A percentile compares a stretch with the other conserved stretches of the same genome.
These are phyloP conservation scores for Cariama cristata DNA, from an alignment of 2,113 vertebrate species.

Conservation along the genomic window DNA sequence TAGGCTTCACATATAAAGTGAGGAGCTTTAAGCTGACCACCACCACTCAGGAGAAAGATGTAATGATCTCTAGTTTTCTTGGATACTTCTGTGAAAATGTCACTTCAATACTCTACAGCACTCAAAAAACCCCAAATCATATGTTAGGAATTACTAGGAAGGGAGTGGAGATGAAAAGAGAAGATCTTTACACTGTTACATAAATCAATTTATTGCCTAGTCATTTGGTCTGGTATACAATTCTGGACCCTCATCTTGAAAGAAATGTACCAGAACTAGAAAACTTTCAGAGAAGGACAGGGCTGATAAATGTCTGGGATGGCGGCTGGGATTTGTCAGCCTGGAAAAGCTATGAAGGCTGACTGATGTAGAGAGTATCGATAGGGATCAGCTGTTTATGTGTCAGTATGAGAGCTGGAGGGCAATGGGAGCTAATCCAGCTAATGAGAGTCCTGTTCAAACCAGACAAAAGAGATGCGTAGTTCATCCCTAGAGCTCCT, in stretches of 20 bases:
- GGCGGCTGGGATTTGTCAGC: not conserved
- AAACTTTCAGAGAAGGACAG: not conserved
- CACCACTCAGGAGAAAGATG: not conserved
- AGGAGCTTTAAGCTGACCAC: not conserved
- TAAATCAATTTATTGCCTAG: not conserved
- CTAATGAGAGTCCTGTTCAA: not conserved
- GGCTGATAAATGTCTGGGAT: not conserved
- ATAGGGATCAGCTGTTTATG: not conserved
- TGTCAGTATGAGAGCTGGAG: not conserved
- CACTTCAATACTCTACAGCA: not conserved
- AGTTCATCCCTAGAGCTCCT: not conserved
- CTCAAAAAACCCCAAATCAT: not conserved
- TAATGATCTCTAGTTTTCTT: not conserved
- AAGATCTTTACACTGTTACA: not conserved
- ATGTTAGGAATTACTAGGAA: not conserved
- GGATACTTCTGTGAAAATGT: not conserved
- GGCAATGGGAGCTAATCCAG: not conserved
- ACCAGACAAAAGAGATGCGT: not conserved
- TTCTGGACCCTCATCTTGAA: not conserved
- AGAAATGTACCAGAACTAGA: not conserved
- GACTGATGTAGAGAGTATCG: not conserved
- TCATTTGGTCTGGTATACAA: rapidly evolving
- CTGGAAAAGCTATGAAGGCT: not conserved
- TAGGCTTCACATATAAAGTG: not conserved
- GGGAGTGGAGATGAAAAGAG: not conserved